Percentiles rank a stretch among this genome's conserved stretches.
Conservation (phyloP, 30 jellyfish, hydroid and myxozoan genomes). For the Aurelia aurita complex sp. Pacific region DNA sequence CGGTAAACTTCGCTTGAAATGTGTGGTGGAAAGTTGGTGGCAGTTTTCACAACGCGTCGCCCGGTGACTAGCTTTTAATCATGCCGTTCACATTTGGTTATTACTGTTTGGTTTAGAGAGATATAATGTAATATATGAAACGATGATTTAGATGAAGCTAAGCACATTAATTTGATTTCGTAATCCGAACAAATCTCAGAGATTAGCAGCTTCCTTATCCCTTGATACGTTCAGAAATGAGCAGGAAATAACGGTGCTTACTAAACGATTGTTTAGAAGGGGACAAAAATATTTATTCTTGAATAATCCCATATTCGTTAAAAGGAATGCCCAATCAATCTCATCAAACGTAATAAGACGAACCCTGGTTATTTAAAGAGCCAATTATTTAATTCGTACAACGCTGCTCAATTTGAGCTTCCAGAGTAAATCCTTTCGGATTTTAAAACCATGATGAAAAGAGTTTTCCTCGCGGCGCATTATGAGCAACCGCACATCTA, state of each 20-base stretch:
- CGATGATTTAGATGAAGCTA: conserved; percentile 54
- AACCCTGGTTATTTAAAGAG: conserved; percentile 40
- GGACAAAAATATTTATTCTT: conserved; percentile 55
- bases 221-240: conserved; percentile 53
- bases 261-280: conserved; percentile 52
- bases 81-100: conserved; percentile 27
- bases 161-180: conserved; percentile 62
- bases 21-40: conserved; percentile 1
- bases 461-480: background rate
- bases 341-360: conserved; percentile 38
- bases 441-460: conserved; percentile 36
- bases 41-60: background rate
- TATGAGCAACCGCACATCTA: background rate
- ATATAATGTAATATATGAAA: conserved; percentile 12
- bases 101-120: conserved; percentile 17
- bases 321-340: conserved; percentile 43
- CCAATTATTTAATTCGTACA: conserved; percentile 46
- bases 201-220: conserved; percentile 78
- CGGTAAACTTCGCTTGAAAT: background rate
- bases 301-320: conserved; percentile 56
- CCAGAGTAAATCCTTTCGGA: conserved; percentile 15
- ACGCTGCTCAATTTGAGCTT: conserved; percentile 14
- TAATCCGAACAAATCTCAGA: conserved; percentile 62
- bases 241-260: conserved; percentile 82
- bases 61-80: conserved; percentile 10